Evolutionary conservation across 2,888 invertebrate species (phyloP), one percentile per base, ranked within the genome.

Genomic region (Drosophila sordidula): DNA sequence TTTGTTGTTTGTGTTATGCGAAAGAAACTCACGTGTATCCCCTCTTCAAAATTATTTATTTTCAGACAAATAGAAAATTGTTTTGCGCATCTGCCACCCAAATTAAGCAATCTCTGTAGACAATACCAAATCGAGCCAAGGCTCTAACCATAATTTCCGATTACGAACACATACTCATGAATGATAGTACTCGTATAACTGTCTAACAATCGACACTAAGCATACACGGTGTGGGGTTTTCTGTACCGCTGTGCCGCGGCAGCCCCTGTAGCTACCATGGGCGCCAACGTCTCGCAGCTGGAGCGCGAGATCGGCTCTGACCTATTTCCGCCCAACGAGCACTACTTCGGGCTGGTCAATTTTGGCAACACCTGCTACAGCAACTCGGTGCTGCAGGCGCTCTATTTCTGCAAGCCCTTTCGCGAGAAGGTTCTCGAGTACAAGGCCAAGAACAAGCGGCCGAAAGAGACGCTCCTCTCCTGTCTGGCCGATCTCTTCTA

Each of bases 291-390:
- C 93, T 99, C 99, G 90, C 99, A 99, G 93, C 94, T 99, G 93
- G 99, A 99, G 95, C 97, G 98, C 94, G 99, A 99, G 94, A 99
- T 99, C 92, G 99, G 99, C 91, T 96, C 98, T 89, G 99, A 99
- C 93, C 97, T 98, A 92, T 98, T 99, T 93, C 98, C 99, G 90
- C 96, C 98, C 75, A 99, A 99, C 93, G 99, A 99, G 93, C 99
- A 99, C 93, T 99, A 98, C 93, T 99, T 99, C 94, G 99, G 99
- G 91, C 95, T 99, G 93, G 99, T 99, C 78, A 99, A 99, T 95
- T 99, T 99, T 94, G 99, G 99, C 83, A 99, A 99, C 93, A 99
- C 99, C 32, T 99, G 99, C 93, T 99, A 99, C 93, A 99, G 99
- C 92, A 99, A 99, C 93, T 99, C 99, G 45, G 99, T 99, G 83